Percentiles rank a stretch among this genome's conserved stretches.
phyloP scores from a whole-genome alignment of 64 coral and sea anemone species.

The Hydrozoanthus tunicans region DNA sequence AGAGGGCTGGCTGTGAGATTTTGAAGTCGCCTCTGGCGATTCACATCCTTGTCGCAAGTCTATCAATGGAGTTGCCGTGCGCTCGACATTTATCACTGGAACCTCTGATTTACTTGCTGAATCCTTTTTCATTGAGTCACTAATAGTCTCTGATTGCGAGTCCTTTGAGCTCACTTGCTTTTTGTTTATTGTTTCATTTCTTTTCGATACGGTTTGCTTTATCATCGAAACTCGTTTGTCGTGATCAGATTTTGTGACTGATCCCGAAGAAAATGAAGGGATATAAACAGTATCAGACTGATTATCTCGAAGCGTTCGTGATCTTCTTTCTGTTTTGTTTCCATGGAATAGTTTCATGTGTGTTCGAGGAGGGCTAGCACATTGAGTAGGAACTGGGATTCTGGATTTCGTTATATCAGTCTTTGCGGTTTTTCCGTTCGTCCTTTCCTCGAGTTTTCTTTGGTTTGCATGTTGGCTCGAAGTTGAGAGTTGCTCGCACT shows the following conservation, averaged over 20 bases:
- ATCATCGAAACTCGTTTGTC: slow-evolving; percentile 46
- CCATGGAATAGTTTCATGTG: not conserved
- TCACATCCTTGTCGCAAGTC: not conserved
- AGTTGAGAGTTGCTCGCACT: slow-evolving; percentile 7
- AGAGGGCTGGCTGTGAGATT: not conserved
- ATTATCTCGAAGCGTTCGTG: not conserved
- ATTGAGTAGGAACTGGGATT: slow-evolving; percentile 11
- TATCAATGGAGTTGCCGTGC: not conserved
- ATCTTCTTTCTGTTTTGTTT: not conserved
- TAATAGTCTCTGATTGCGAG: not conserved
- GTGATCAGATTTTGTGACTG: slow-evolving; percentile 19
- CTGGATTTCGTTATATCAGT: not conserved
- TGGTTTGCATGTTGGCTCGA: not conserved
- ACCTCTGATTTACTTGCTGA: not conserved
- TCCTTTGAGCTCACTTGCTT: slow-evolving; percentile 3
- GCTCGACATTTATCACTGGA: slow-evolving; percentile 47
- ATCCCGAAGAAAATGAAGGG: slow-evolving; percentile 30
- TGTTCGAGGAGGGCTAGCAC: slow-evolving; percentile 38
- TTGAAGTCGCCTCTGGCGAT: not conserved
- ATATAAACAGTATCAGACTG: not conserved
- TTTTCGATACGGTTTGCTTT: slow-evolving; percentile 39
- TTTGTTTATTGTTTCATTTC: slow-evolving; percentile 38
- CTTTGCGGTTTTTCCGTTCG: slow-evolving; percentile 1
- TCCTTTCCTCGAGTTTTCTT: slow-evolving; percentile 7
- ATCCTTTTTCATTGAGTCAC: not conserved